These are phyloP conservation scores for Drosophila ambigua DNA, from an alignment of 1,140 invertebrate genomes.

Conservation along the genomic window DNA sequence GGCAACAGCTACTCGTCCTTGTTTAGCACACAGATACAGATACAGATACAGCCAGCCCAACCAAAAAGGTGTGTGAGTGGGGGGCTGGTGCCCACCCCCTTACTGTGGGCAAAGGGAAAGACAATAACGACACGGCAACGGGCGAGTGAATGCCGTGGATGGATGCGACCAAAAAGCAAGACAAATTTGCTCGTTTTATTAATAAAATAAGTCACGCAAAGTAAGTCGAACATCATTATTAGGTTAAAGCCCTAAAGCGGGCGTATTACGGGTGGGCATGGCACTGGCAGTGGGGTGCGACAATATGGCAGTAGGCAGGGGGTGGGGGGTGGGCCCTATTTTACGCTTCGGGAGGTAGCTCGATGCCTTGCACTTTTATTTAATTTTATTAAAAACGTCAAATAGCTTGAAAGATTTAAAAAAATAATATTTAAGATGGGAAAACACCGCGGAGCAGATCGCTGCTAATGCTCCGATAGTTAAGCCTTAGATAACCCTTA, in stretches of 20 bases:
- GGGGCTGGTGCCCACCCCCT: neutral
- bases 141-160: slow-evolving; percentile 27
- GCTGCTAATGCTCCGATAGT: too few relatives aligned
- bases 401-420: too few relatives aligned
- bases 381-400: too few relatives aligned
- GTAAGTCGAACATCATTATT: slow-evolving; percentile 82
- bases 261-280: slow-evolving; percentile 60
- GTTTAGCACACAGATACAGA: slow-evolving; percentile 7
- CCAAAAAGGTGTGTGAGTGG: neutral
- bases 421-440: too few relatives aligned
- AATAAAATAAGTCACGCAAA: slow-evolving; percentile 83
- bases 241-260: slow-evolving; percentile 81
- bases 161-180: slow-evolving; percentile 76
- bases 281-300: too few relatives aligned
- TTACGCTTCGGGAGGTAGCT: too few relatives aligned
- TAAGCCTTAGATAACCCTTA: too few relatives aligned
- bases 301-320: too few relatives aligned
- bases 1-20: slow-evolving; percentile 42
- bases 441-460: too few relatives aligned
- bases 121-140: slow-evolving; percentile 36
- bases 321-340: too few relatives aligned
- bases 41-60: slow-evolving; percentile 6
- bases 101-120: slow-evolving; percentile 4
- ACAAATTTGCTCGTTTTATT: slow-evolving; percentile 83
- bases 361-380: too few relatives aligned